These are phyloP conservation scores for Centrocercus urophasianus DNA, from an alignment of 2,113 vertebrate genomes.

Conservation along the genomic window DNA sequence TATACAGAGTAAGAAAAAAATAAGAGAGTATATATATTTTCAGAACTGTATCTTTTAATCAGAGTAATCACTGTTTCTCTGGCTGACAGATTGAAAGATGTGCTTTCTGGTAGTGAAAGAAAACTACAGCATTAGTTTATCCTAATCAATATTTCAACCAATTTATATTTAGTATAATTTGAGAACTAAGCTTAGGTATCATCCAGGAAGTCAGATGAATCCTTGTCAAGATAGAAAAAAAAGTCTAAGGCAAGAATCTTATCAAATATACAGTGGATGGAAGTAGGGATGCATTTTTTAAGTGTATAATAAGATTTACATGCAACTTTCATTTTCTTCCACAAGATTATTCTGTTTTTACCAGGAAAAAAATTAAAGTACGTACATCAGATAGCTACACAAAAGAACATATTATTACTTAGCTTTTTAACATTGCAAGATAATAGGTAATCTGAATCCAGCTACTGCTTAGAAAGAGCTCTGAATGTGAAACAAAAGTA, in stretches of 20 bases:
- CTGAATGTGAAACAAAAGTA: constrained; percentile 4
- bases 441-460: constrained; percentile 48
- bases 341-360: constrained; percentile 2
- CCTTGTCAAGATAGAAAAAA: neutral
- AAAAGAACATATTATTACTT: constrained; percentile 61
- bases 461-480: neutral
- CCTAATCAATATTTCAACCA: constrained; percentile 27
- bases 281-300: neutral
- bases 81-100: constrained; percentile 1
- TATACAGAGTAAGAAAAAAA: no score
- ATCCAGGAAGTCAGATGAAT: neutral
- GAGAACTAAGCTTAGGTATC: neutral
- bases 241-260: neutral
- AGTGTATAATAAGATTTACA: neutral
- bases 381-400: constrained; percentile 26
- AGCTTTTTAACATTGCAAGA: constrained; percentile 44
- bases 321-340: constrained; percentile 15
- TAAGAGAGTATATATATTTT: neutral
- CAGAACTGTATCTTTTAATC: constrained; percentile 29
- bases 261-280: neutral
- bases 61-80: neutral
- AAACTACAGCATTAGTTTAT: constrained; percentile 32
- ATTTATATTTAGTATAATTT: constrained; percentile 10
- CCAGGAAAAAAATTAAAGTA: constrained; percentile 28
- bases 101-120: constrained; percentile 16